Conservation (phyloP, 2,113 vertebrate genomes). For the Channa maculata region DNA sequence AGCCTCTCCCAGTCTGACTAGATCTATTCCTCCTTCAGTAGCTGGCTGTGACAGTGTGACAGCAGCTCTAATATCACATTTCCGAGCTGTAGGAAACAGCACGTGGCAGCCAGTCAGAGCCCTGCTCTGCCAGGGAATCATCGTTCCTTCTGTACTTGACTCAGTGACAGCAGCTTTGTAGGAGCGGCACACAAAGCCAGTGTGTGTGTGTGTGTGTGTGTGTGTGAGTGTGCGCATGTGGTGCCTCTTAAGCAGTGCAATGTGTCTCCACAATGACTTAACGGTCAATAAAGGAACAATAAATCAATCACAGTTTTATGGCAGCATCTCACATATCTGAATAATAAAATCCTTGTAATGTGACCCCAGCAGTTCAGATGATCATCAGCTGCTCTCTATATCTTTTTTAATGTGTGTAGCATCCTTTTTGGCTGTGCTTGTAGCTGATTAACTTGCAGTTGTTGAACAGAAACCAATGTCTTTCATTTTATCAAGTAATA, state of each 20-base stretch:
- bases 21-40: conserved; percentile 14
- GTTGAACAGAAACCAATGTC: too few relatives aligned
- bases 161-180: conserved; percentile 18
- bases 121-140: conserved; percentile 26
- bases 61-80: conserved; percentile 43
- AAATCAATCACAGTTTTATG: not conserved
- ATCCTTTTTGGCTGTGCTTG: too few relatives aligned
- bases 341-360: not conserved
- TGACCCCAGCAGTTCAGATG: not conserved
- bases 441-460: too few relatives aligned
- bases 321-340: not conserved
- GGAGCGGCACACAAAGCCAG: conserved; percentile 17
- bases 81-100: conserved; percentile 25
- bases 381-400: not conserved
- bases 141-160: conserved; percentile 15
- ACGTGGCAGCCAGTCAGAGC: conserved; percentile 25
- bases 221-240: not conserved
- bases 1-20: not conserved
- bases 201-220: too few relatives aligned
- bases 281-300: not conserved
- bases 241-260: not conserved
- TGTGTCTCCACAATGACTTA: not conserved
- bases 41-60: conserved; percentile 50
- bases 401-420: not conserved
- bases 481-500: too few relatives aligned